These are phyloP conservation scores for Palythoa heliodiscus DNA, from an alignment of 92 coral and sea anemone species.

Conservation along the genomic window DNA sequence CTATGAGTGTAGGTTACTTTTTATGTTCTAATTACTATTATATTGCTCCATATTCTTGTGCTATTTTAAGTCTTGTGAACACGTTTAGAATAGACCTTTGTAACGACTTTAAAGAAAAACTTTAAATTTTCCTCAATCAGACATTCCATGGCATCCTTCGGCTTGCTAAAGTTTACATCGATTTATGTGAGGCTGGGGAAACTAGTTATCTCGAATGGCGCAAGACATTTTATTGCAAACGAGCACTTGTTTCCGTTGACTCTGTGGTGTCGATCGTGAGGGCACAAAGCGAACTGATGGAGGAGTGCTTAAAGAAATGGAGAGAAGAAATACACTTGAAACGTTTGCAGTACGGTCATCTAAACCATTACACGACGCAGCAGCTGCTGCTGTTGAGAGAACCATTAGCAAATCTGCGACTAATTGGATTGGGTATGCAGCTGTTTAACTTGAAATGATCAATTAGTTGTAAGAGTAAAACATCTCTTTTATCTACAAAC, in stretches of 20 bases:
- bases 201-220: slow-evolving; percentile 82
- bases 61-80: no score
- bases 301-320: slow-evolving; percentile 1
- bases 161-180: slow-evolving; percentile 59
- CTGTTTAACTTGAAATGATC: background rate
- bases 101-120: background rate
- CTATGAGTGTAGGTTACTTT: no score
- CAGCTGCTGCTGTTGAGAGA: slow-evolving; percentile 75
- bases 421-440: slow-evolving; percentile 50
- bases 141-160: slow-evolving; percentile 41
- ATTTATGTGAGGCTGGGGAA: slow-evolving; percentile 80
- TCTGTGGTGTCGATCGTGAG: slow-evolving; percentile 36
- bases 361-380: slow-evolving; percentile 81
- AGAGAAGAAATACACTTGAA: background rate
- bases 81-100: background rate
- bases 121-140: background rate
- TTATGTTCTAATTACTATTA: no score
- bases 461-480: background rate
- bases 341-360: slow-evolving; percentile 53
- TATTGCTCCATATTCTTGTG: background rate
- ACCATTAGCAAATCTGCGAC: background rate
- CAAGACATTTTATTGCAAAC: slow-evolving; percentile 59
- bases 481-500: background rate
- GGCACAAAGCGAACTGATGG: slow-evolving; percentile 56
- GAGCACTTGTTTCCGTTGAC: slow-evolving; percentile 17